Percentiles rank a stretch among this genome's conserved stretches.
Conservation (phyloP, 35 echinoderm and acorn worm genomes). For the Apostichopus parvimensis region DNA sequence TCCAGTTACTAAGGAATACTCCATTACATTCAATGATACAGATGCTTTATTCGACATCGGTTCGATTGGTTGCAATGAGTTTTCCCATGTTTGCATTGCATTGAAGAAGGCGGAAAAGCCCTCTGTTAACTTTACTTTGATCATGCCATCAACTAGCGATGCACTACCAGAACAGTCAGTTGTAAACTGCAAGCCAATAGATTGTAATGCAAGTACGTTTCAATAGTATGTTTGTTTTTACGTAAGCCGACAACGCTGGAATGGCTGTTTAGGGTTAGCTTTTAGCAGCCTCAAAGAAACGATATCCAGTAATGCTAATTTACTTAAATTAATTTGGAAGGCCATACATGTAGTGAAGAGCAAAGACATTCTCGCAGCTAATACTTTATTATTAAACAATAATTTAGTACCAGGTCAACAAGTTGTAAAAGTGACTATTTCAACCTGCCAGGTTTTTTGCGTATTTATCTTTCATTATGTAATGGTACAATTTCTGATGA, state of each 20-base stretch:
- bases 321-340: not conserved
- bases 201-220: constrained; percentile 14
- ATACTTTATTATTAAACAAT: no score
- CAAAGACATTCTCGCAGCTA: no score
- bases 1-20: not conserved
- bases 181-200: not conserved
- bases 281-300: not conserved
- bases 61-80: constrained; percentile 16
- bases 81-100: constrained; percentile 5
- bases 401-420: no score
- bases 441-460: no score
- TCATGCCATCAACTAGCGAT: not conserved
- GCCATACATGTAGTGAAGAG: no score
- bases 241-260: not conserved
- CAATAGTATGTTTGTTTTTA: no score
- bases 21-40: not conserved
- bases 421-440: no score
- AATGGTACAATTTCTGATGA: no score
- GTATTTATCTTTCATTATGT: no score
- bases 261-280: not conserved
- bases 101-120: constrained; percentile 4
- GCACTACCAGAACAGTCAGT: not conserved
- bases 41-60: not conserved
- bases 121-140: not conserved
- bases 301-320: not conserved